Base-by-base conservation (phyloP, 2,797 vertebrate species). In the Peromyscus eremicus region DNA sequence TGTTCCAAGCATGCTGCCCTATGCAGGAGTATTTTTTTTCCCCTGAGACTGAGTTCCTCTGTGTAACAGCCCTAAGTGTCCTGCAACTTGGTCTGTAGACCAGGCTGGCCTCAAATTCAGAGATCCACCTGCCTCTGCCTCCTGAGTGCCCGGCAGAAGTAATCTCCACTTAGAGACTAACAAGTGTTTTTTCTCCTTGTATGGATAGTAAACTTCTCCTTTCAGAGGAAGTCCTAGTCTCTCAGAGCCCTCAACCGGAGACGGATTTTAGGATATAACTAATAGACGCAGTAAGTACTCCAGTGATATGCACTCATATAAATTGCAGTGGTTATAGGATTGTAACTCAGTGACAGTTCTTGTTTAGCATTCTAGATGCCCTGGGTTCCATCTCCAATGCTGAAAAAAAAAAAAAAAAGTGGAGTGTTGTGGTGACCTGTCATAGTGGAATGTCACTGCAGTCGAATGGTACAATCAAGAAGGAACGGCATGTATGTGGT, bases 251-350 rank as follows among this genome's bases (percentile, higher is more conserved):
- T 57, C 29, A 90, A 57, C 43, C 49, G 75, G 55, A 88, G 49
- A 40, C 96, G 60, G 46, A 81, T 46, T 91, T 97, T 8, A 86
- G 46, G 95, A 91, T 34, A 85, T 76, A 66, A 52, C 21, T 81
- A 68, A 73, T 17, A 16, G 43, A 40, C 9, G 55, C 14, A 75
- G 49, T 91, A 49, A 64, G 40, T 57, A 70, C 62, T 76, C 37
- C 40, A 71, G 60, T 27, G n/a, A 52, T 37, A 64, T 27, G 43
- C 19, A 70, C 43, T 89, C 79, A 37, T 3, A 76, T 34, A 87
- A 43, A 81, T 14, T 57, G 60, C 64, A 80, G 17, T 83, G 34
- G 46, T 19, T 11, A 55, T 19, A 82, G 55, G 52, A 8, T n/a
- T 90, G 43, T n/a, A 60, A 32, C 62, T 85, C 60, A 60, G 71